Evolutionary conservation across 2,797 vertebrate species (phyloP).

Genomic region (Argentina silus): DNA sequence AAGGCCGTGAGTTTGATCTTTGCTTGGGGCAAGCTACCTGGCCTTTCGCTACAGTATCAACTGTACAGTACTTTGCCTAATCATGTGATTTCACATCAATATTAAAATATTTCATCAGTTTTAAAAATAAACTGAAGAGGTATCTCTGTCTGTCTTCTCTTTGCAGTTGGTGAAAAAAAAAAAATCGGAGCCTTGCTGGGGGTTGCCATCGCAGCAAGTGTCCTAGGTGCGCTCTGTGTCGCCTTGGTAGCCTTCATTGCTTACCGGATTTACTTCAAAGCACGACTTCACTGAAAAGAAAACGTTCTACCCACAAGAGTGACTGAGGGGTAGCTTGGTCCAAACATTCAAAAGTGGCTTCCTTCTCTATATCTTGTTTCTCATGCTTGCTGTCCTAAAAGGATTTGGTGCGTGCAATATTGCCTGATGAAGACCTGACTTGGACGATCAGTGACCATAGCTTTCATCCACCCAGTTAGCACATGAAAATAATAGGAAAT

Average conservation of each 20-base stretch:
- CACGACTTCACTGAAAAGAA: constrained; percentile 14
- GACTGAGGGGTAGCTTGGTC: not conserved
- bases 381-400: not conserved
- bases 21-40: no score
- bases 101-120: no score
- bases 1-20: no score
- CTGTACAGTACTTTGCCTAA: no score
- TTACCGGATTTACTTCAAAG: constrained; percentile 35
- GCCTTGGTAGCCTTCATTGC: constrained; percentile 51
- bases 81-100: no score
- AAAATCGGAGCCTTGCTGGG: constrained; percentile 32
- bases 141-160: constrained; percentile 3
- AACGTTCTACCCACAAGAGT: constrained; percentile 22
- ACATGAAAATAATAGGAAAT: not conserved
- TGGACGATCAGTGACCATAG: not conserved
- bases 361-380: not conserved
- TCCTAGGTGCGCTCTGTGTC: constrained; percentile 54
- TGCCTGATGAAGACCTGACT: not conserved
- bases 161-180: constrained; percentile 31
- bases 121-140: no score
- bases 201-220: constrained; percentile 55
- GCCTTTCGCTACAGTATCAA: no score
- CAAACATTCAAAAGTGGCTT: not conserved
- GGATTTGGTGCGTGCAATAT: not conserved
- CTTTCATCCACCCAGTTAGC: not conserved